Evolutionary conservation across 1,140 invertebrate species (phyloP), one percentile per base, ranked within the genome.

Genomic region (Magallana gigas): DNA sequence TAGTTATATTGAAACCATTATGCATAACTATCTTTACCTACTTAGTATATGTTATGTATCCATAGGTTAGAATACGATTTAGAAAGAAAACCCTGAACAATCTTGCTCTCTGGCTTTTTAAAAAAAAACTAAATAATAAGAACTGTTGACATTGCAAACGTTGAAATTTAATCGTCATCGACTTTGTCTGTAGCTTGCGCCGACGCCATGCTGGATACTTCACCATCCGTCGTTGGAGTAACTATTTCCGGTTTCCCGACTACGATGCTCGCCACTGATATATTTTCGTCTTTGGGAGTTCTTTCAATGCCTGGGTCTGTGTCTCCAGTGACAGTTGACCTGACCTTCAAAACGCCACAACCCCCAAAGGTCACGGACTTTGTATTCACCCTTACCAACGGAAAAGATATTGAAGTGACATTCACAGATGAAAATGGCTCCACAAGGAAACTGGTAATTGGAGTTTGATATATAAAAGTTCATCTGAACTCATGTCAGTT

Each of bases 321-420:
- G 23, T 0, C 68, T 6, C 68, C 68, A 3, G 23, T 76, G 4
- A 76, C 68, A 23, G 14, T 76, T 76, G 18, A 76, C 12, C 12
- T 76, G 68, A 36, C 68, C 9, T 76, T 76, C 36, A 76, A 76
- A 1, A 76, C 68, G 12, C 68, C 68, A 29, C 18, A 76, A 76
- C 68, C 68, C 23, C 68, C 68, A 76, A 76, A 76, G 68, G 68
- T 76, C 68, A 76, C 68, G 11, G 68, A 76, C 4, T 23, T 76
- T 3, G 68, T 76, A 1, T 76, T 76, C 23, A 76, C 68, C 4
- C 23, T 76, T 11, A 76, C 68, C 6, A 76, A 76, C 14, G 68
- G 68, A 12, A 76, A 76, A 29, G 11, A 76, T 29, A 23, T 76
- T 9, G 11, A 23, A 11, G 68, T 76, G 11, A 36, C 23, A 29